Base-by-base conservation (phyloP, 2,113 vertebrate species). In the Xenus cinereus region DNA sequence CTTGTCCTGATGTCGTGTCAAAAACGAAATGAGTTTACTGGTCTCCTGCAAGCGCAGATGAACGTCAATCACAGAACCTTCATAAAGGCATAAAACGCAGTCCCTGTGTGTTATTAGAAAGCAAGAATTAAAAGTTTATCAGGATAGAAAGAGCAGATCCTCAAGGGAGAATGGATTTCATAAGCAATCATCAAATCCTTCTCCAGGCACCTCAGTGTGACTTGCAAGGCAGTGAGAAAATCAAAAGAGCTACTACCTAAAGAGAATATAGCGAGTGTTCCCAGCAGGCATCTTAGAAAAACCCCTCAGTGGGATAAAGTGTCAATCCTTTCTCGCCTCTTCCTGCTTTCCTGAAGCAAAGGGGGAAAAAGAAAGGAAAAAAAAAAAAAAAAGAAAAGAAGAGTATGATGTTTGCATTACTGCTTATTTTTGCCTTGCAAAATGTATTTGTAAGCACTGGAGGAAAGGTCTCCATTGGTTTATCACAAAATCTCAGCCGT, bases 111-210 rank as follows among this genome's bases (percentile, higher is more conserved):
- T 78, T 83, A 85, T 53, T 86, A 48, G 71, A 91, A 92, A 84
- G 79, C 76, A 51, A 54, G 94, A 94, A 95, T 96, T 94, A 93
- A 43, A 94, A 93, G 94, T 97, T 96, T 95, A 96, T 97, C 93
- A 91, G 94, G 93, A 91, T 19, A n/a, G 91, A 90, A 96, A 95
- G 94, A 97, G 90, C 87, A 95, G 95, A 93, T 96, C 90, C 93
- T 95, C 74, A 46, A 89, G 88, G 94, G 94, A 97, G 87, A 87
- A 82, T 32, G 90, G 87, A 82, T 96, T 95, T 92, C 92, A 87
- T 54, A 78, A 87, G 85, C 93, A 95, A 92, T 86, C 90, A 80
- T 84, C 90, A 97, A 90, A 89, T 85, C 87, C 67, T 91, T 87
- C 90, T 89, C 64, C 90, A 83, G 79, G 90, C 89, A 83, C 76